Evolutionary conservation across 2,113 vertebrate species (phyloP).

Genomic region (rabbit (Oryctolagus cuniculus)): DNA sequence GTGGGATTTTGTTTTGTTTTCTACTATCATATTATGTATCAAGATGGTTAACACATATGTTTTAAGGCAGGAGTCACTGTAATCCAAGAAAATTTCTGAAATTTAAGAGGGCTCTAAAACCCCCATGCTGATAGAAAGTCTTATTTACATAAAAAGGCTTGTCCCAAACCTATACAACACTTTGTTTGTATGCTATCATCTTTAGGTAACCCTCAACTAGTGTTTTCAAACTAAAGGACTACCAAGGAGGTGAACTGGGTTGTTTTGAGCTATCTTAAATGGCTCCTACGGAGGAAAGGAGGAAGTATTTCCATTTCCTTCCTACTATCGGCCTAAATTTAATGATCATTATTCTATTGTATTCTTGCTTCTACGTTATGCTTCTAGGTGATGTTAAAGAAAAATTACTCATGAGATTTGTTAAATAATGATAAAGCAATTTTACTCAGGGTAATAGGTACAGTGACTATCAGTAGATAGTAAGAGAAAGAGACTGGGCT

Average conservation of each 20-base stretch:
- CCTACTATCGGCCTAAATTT: neutral
- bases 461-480: neutral
- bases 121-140: neutral
- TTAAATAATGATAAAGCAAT: neutral
- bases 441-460: neutral
- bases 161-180: neutral
- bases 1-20: neutral
- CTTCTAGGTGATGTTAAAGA: neutral
- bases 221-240: neutral
- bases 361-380: neutral
- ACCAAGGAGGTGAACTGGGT: neutral
- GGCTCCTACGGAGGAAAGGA: neutral
- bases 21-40: neutral
- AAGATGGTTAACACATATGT: neutral
- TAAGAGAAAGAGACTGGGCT: neutral
- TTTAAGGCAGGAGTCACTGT: neutral
- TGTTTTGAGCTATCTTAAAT: neutral
- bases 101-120: neutral
- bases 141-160: neutral
- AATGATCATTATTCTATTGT: neutral
- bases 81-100: neutral
- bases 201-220: neutral
- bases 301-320: neutral
- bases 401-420: neutral
- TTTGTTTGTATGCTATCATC: neutral